Conservation (phyloP, 2,888 invertebrate species). For the Platycheirus albimanus region DNA sequence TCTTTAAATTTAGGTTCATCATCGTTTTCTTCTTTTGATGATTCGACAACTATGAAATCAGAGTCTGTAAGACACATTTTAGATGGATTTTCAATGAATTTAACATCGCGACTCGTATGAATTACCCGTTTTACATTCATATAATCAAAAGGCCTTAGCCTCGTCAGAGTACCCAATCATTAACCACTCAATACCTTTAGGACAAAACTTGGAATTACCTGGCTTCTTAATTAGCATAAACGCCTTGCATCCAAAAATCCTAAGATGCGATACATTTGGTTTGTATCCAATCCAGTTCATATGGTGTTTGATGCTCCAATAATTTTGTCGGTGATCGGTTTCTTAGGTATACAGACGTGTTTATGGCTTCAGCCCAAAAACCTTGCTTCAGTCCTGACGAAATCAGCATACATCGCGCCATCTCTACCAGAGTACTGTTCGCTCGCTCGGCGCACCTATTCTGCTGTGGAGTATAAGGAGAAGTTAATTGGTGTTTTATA, state of each 20-base stretch:
- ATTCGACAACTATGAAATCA: constrained; percentile 10
- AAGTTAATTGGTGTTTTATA: constrained; percentile 50
- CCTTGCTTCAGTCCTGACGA: too few relatives aligned
- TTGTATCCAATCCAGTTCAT: too few relatives aligned
- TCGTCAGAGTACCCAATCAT: too few relatives aligned
- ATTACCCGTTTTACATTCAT: too few relatives aligned
- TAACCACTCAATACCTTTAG: constrained; percentile 34
- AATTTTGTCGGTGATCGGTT: constrained; percentile 15
- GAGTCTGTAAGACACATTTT: constrained; percentile 30
- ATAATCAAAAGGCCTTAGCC: too few relatives aligned
- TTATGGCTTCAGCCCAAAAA: not conserved
- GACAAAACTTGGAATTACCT: constrained; percentile 34
- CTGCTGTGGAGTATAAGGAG: constrained; percentile 58
- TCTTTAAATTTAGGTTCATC: not conserved
- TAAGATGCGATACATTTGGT: constrained; percentile 34
- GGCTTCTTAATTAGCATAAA: constrained; percentile 24
- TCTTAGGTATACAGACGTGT: too few relatives aligned
- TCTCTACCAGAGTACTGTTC: constrained; percentile 46
- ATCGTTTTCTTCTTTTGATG: not conserved
- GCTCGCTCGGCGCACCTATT: constrained; percentile 61
- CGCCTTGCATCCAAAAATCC: constrained; percentile 37
- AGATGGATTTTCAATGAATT: constrained; percentile 30
- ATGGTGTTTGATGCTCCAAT: constrained; percentile 58
- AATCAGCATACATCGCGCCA: constrained; percentile 74
- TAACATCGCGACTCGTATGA: constrained; percentile 28